Percentiles rank a stretch among this genome's conserved stretches.
These are phyloP conservation scores for Scylla paramamosain DNA, from an alignment of 1,140 invertebrate species.

Conservation along the genomic window DNA sequence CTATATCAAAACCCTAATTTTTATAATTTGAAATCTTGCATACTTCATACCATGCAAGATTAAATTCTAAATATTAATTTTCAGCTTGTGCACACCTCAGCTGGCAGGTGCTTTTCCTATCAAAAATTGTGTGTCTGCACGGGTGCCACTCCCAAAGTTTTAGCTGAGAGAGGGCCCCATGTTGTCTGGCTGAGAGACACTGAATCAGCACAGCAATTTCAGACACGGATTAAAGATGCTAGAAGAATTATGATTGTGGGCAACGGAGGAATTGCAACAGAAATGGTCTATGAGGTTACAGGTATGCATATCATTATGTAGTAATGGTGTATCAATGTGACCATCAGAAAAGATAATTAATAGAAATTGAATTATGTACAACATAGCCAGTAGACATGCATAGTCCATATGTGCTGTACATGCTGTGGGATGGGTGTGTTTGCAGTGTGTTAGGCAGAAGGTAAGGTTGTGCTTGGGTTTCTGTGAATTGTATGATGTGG, in stretches of 20 bases:
- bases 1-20: too few relatives aligned
- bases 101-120: conserved; percentile 85
- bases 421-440: too few relatives aligned
- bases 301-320: conserved; percentile 47
- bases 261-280: conserved; percentile 98
- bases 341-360: conserved; percentile 6
- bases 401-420: too few relatives aligned
- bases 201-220: conserved; percentile 93
- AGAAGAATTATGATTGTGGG: conserved; percentile 91
- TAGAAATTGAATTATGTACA: too few relatives aligned
- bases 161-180: conserved; percentile 83
- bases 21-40: too few relatives aligned
- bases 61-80: not conserved
- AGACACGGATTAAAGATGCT: conserved; percentile 85
- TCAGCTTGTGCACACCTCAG: conserved; percentile 54
- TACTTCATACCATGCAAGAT: too few relatives aligned
- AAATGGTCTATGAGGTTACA: conserved; percentile 86
- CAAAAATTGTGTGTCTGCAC: conserved; percentile 94
- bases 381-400: too few relatives aligned
- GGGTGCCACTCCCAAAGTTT: conserved; percentile 91
- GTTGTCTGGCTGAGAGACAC: conserved; percentile 96
- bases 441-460: too few relatives aligned
- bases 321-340: not conserved
- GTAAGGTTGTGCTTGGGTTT: too few relatives aligned
- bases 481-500: too few relatives aligned